Evolutionary conservation across 2,113 vertebrate genomes (phyloP).

Genomic region (Oxyura jamaicensis): DNA sequence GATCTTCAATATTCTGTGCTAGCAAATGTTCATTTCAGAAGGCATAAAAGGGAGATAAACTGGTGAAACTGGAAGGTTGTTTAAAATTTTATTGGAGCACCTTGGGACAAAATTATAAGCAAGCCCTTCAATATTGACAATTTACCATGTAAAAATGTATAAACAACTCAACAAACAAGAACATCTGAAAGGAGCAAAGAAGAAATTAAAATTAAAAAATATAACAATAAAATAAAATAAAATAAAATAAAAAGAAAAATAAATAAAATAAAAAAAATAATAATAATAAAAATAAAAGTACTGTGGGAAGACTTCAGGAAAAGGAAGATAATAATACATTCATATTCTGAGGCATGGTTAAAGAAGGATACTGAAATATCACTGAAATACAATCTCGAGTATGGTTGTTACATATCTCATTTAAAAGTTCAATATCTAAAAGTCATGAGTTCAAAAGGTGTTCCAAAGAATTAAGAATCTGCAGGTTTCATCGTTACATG

Average conservation of each 20-base stretch:
- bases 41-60: background rate
- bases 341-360: background rate
- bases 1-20: background rate
- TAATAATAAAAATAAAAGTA: too few species aligned
- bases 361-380: background rate
- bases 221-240: background rate
- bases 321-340: background rate
- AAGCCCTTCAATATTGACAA: fast-evolving
- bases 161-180: background rate
- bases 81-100: background rate
- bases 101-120: background rate
- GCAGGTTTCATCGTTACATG: background rate
- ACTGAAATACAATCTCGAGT: background rate
- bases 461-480: background rate
- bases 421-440: background rate
- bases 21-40: background rate
- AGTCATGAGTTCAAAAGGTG: background rate
- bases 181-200: background rate
- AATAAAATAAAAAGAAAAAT: background rate
- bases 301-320: background rate
- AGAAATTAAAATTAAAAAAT: background rate
- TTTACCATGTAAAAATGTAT: background rate
- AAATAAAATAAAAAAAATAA: too few species aligned
- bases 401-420: background rate
- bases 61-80: background rate